Percentiles rank a stretch among this genome's conserved stretches.
phyloP scores from a whole-genome alignment of 2,888 invertebrate genomes.

The Lamellibrachia columna region DNA sequence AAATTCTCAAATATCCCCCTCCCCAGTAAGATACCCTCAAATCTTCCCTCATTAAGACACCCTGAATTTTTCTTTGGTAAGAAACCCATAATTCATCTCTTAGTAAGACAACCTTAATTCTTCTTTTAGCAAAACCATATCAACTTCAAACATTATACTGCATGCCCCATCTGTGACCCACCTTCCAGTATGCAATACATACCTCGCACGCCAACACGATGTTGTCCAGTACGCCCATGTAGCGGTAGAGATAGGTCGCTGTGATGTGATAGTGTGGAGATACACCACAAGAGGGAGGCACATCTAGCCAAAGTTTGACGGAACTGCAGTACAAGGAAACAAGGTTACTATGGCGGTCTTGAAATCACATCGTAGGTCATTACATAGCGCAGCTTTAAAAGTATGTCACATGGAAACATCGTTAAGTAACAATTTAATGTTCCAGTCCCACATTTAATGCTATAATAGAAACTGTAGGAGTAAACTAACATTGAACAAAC shows the following conservation, averaged over 20 bases:
- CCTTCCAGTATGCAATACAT: constrained; percentile 26
- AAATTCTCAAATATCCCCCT: background rate
- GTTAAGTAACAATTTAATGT: too few relatives aligned
- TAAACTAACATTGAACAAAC: too few relatives aligned
- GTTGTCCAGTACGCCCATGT: constrained; percentile 54
- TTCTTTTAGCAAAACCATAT: background rate
- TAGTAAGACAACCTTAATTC: too few relatives aligned
- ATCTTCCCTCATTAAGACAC: background rate
- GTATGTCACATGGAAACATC: background rate
- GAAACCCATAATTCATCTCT: too few relatives aligned
- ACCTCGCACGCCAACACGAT: constrained; percentile 62
- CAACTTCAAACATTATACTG: too few relatives aligned
- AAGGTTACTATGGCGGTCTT: background rate
- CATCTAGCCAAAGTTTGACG: constrained; percentile 53
- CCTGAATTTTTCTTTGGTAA: too few relatives aligned
- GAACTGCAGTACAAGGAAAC: constrained; percentile 43
- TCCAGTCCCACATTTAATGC: too few relatives aligned
- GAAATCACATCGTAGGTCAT: background rate
- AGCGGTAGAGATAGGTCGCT: constrained; percentile 58
- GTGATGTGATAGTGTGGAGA: constrained; percentile 47
- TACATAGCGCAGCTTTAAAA: background rate
- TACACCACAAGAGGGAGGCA: constrained; percentile 52
- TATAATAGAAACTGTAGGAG: too few relatives aligned
- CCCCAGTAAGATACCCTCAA: background rate
- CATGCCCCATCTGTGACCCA: background rate